Evolutionary conservation across 2,113 vertebrate species (phyloP).

Genomic region (Megalops atlanticus): DNA sequence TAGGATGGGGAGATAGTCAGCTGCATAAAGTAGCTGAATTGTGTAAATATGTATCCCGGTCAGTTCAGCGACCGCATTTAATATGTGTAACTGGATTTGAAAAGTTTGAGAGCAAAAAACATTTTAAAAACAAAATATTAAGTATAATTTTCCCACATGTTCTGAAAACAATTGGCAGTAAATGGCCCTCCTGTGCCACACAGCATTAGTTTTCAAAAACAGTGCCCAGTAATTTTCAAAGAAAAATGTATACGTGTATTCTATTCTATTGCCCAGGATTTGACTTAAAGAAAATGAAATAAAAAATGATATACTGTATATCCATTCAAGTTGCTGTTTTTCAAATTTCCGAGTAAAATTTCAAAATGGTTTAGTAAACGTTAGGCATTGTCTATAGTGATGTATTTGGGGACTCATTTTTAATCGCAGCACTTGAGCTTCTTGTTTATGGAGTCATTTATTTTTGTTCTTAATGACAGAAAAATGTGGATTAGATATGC

Average conservation of each 20-base stretch:
- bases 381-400: slow-evolving; percentile 51
- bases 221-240: background rate
- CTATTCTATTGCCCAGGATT: slow-evolving; percentile 8
- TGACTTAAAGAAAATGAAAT: slow-evolving; percentile 43
- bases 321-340: slow-evolving; percentile 37
- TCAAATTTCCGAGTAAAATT: slow-evolving; percentile 38
- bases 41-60: slow-evolving; percentile 88
- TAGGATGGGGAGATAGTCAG: slow-evolving; percentile 76
- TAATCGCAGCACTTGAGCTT: slow-evolving; percentile 70
- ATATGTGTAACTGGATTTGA: slow-evolving; percentile 79
- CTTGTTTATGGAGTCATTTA: slow-evolving; percentile 57
- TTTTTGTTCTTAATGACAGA: slow-evolving; percentile 33
- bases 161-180: slow-evolving; percentile 12
- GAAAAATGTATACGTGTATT: background rate
- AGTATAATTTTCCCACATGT: slow-evolving; percentile 3
- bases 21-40: slow-evolving; percentile 71
- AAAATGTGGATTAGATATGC: slow-evolving; percentile 42
- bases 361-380: slow-evolving; percentile 35
- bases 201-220: background rate
- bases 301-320: slow-evolving; percentile 39
- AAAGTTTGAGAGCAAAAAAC: slow-evolving; percentile 60
- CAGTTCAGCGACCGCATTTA: slow-evolving; percentile 88
- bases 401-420: slow-evolving; percentile 58
- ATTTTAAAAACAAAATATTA: slow-evolving; percentile 33
- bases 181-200: background rate